These are phyloP conservation scores for Eupithecia exiguata DNA, from an alignment of 2,888 invertebrate genomes.

Conservation along the genomic window DNA sequence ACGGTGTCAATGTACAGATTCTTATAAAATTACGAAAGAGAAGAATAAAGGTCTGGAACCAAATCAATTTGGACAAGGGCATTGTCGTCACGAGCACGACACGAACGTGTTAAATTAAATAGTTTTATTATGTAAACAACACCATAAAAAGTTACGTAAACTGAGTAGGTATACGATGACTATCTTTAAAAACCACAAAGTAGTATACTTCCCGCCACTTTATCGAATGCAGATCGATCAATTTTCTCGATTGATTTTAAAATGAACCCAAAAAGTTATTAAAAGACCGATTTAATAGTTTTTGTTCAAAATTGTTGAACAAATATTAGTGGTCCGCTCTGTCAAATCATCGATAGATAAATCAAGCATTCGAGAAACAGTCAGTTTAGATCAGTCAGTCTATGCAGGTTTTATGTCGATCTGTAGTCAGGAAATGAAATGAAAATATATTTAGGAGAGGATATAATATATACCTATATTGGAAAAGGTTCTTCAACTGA, in stretches of 20 bases:
- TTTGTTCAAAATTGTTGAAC: not conserved
- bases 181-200: not conserved
- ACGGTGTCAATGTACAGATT: constrained; percentile 38
- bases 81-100: constrained; percentile 14
- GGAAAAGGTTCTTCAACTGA: no score
- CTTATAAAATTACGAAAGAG: constrained; percentile 15
- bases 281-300: no score
- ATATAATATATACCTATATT: no score
- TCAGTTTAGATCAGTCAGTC: no score
- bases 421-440: no score
- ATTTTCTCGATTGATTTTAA: no score
- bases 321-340: not conserved
- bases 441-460: no score
- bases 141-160: not conserved
- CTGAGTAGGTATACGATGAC: no score
- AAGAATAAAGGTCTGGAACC: constrained; percentile 9
- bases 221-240: no score
- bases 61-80: constrained; percentile 16
- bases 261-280: no score
- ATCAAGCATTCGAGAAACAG: not conserved
- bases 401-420: no score
- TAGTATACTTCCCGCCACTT: not conserved
- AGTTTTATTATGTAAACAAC: constrained; percentile 2
- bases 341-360: not conserved
- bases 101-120: constrained; percentile 13